phyloP scores from a whole-genome alignment of 2,888 invertebrate species.

The Drosophila prolongata region DNA sequence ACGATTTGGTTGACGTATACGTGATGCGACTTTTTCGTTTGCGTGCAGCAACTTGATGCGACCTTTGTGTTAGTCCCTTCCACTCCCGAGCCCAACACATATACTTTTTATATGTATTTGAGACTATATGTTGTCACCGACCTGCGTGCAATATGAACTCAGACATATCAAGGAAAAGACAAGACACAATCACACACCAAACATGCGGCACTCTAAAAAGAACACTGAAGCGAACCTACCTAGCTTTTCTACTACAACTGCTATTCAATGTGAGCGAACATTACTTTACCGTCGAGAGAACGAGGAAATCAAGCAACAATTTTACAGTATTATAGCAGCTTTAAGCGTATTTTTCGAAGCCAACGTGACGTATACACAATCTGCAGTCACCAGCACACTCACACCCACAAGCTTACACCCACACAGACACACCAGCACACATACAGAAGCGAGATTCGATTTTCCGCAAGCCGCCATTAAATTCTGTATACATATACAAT shows the following conservation, averaged over 20 bases:
- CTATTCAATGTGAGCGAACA: conserved; percentile 68
- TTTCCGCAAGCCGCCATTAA: conserved; percentile 16
- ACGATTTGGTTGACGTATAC: conserved; percentile 51
- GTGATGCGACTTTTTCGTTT: conserved; percentile 52
- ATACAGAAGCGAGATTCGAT: conserved; percentile 31
- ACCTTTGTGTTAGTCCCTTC: conserved; percentile 45
- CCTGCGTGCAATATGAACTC: conserved; percentile 70
- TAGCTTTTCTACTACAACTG: conserved; percentile 73
- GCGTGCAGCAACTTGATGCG: conserved; percentile 59
- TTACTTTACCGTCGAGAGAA: conserved; percentile 64
- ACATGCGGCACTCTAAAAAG: conserved; percentile 28
- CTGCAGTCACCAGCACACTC: conserved; percentile 59
- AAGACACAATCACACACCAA: conserved; percentile 44
- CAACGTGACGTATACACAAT: conserved; percentile 79
- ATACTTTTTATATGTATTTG: conserved; percentile 80
- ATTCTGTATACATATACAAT: conserved; percentile 30
- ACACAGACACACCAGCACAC: conserved; percentile 36
- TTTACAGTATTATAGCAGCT: conserved; percentile 79
- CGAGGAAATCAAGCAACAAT: conserved; percentile 64
- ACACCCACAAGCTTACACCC: conserved; percentile 44
- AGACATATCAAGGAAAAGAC: conserved; percentile 77
- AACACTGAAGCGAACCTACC: conserved; percentile 77
- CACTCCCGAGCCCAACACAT: conserved; percentile 49
- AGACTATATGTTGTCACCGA: conserved; percentile 73
- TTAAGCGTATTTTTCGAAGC: conserved; percentile 75